Conservation (phyloP, 2,888 invertebrate species). For the Rotaria macrura region DNA sequence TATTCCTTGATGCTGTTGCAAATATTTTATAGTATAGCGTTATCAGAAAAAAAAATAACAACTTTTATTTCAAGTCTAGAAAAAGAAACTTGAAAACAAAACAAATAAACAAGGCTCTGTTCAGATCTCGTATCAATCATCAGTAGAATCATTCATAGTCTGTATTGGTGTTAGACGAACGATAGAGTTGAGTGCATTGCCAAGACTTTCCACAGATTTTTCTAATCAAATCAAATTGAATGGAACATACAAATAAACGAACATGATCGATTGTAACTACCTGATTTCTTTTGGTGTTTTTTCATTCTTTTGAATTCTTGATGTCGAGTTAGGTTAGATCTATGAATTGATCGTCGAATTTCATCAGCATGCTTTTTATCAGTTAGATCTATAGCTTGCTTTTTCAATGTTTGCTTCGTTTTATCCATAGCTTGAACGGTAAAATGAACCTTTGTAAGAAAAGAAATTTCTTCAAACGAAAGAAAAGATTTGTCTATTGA, state of each 20-base stretch:
- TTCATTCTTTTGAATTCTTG: background rate
- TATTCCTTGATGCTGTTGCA: too few relatives aligned
- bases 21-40: too few relatives aligned
- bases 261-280: too few relatives aligned
- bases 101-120: background rate
- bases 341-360: background rate
- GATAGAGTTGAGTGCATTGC: background rate
- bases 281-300: background rate
- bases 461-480: background rate
- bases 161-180: background rate
- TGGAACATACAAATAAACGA: background rate
- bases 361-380: background rate
- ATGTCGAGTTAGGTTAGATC: background rate
- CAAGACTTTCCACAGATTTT: background rate
- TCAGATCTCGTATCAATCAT: background rate
- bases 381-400: background rate
- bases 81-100: background rate
- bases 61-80: background rate
- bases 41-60: background rate
- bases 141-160: background rate
- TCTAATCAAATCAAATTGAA: background rate
- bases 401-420: background rate
- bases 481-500: background rate
- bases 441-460: background rate
- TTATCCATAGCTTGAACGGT: background rate